Percentiles rank a stretch among this genome's conserved stretches.
These are phyloP conservation scores for Drosophila kanapiae DNA, from an alignment of 1,140 invertebrate species.

Conservation along the genomic window DNA sequence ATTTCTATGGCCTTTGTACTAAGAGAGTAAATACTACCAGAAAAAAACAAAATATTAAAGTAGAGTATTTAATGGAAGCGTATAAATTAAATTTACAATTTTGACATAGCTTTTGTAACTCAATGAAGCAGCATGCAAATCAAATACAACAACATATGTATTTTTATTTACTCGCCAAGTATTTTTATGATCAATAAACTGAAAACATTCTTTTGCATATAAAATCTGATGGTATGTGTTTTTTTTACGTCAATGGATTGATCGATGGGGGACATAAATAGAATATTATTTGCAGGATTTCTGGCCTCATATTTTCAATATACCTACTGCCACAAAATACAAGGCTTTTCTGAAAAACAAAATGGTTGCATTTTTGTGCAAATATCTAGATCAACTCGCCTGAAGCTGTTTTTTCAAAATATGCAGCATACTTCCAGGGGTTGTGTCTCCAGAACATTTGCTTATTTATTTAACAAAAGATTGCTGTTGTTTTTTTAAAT, in stretches of 20 bases:
- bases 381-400: neutral
- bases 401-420: neutral
- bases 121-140: conserved; percentile 45
- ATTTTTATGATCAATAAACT: conserved; percentile 77
- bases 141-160: conserved; percentile 44
- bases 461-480: too few relatives aligned
- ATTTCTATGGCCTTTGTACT: conserved; percentile 64
- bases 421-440: neutral
- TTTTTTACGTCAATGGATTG: neutral
- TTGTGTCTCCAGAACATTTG: too few relatives aligned
- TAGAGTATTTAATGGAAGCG: conserved; percentile 40
- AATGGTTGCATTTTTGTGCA: too few relatives aligned
- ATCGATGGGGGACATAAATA: neutral
- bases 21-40: conserved; percentile 27
- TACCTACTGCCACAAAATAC: too few relatives aligned
- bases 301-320: neutral
- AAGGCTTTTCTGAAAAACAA: too few relatives aligned
- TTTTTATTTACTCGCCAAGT: conserved; percentile 52
- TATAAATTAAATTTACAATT: conserved; percentile 66
- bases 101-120: conserved; percentile 74
- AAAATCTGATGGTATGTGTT: conserved; percentile 16
- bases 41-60: conserved; percentile 21
- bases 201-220: conserved; percentile 66
- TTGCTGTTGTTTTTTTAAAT: too few relatives aligned
- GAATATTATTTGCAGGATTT: neutral